Evolutionary conservation across 1,140 invertebrate genomes (phyloP).

Genomic region (silkworm (Bombyx mori)): ASM3026992v2 NC_085129.1:1478001-1478500

Average conservation of each 20-base stretch:
- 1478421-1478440: slow-evolving; percentile 31
- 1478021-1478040: neutral
- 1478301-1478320: slow-evolving; percentile 12
- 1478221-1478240: slow-evolving; percentile 36
- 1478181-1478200: slow-evolving; percentile 31
- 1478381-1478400: slow-evolving; percentile 10
- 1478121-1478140: slow-evolving; percentile 33
- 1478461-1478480: slow-evolving; percentile 65
- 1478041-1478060: slow-evolving; percentile 13
- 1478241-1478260: slow-evolving; percentile 25
- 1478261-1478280: slow-evolving; percentile 8
- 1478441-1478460: slow-evolving; percentile 49
- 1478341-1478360: slow-evolving; percentile 16
- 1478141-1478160: slow-evolving; percentile 55
- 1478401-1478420: slow-evolving; percentile 11
- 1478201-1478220: slow-evolving; percentile 36
- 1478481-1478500: slow-evolving; percentile 16
- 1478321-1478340: slow-evolving; percentile 4
- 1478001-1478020: neutral
- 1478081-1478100: slow-evolving; percentile 10
- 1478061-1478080: slow-evolving; percentile 13
- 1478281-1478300: slow-evolving; percentile 16
- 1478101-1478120: slow-evolving; percentile 13
- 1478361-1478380: slow-evolving; percentile 29
- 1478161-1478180: slow-evolving; percentile 25